Base-by-base conservation (phyloP, 2,888 invertebrate genomes). In the Pedicia rivosa region DNA sequence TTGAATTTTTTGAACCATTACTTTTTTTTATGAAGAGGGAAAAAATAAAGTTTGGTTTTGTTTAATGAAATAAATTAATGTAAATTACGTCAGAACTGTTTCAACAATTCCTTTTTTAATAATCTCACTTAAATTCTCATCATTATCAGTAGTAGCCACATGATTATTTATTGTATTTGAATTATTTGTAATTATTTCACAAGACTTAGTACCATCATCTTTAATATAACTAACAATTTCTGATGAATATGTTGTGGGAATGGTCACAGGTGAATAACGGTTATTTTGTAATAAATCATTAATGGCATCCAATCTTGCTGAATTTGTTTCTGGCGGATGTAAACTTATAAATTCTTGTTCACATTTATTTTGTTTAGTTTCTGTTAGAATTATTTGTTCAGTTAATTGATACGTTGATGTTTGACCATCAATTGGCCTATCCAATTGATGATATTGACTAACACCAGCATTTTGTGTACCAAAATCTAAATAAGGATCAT, bases 21-120 rank as follows among this genome's bases (percentile, higher is more conserved):
- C n/a, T n/a, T n/a, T n/a, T n/a, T n/a, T n/a, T n/a, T n/a, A n/a
- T n/a, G n/a, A n/a, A n/a, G n/a, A n/a, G n/a, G n/a, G n/a, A n/a
- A n/a, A n/a, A n/a, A n/a, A n/a, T n/a, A n/a, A n/a, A n/a, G n/a
- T n/a, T n/a, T n/a, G n/a, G n/a, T n/a, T n/a, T n/a, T n/a, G n/a
- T n/a, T n/a, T n/a, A n/a, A n/a, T n/a, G n/a, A n/a, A n/a, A n/a
- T n/a, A n/a, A n/a, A n/a, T n/a, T n/a, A n/a, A n/a, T n/a, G n/a
- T n/a, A n/a, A n/a, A n/a, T n/a, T n/a, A n/a, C n/a, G n/a, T n/a
- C n/a, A n/a, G n/a, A 50, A 83, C 86, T 50, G 84, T 86, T 61
- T 88, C 87, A 54, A 87, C 86, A 72, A 88, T 86, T 44, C 84
- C 82, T 63, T 88, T 86, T 62, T 87, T 88, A 48, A 88, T 87